Evolutionary conservation across 2,797 vertebrate genomes (phyloP).

Genomic region (Sebastes aleutianus): DNA sequence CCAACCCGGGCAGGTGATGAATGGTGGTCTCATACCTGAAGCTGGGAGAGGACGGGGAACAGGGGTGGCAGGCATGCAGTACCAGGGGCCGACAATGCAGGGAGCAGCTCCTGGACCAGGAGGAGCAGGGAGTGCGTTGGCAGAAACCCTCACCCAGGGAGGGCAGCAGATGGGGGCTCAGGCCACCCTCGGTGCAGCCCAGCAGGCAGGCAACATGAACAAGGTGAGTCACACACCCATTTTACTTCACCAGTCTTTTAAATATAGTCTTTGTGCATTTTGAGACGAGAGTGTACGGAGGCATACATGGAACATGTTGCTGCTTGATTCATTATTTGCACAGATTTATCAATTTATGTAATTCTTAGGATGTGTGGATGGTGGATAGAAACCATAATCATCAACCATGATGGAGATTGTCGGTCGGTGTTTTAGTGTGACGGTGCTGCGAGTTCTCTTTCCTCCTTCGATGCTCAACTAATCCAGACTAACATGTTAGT

Average conservation of each 20-base stretch:
- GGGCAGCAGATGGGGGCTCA: constrained; percentile 89
- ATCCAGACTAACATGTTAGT: not conserved
- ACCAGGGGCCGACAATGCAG: constrained; percentile 86
- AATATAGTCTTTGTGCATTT: not conserved
- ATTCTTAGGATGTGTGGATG: not conserved
- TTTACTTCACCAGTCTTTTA: not conserved
- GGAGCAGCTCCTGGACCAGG: constrained; percentile 79
- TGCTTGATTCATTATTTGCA: not conserved
- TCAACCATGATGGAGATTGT: no score
- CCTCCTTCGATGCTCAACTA: not conserved
- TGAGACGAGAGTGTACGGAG: not conserved
- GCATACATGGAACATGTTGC: not conserved
- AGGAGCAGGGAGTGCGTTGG: constrained; percentile 86
- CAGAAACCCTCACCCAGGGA: constrained; percentile 94
- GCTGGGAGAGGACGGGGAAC: constrained; percentile 90
- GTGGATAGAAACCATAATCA: not conserved
- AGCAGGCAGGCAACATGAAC: constrained; percentile 91
- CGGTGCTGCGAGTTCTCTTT: not conserved
- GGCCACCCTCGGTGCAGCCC: constrained; percentile 82
- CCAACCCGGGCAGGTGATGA: constrained; percentile 92
- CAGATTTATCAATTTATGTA: not conserved
- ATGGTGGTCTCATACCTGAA: constrained; percentile 90
- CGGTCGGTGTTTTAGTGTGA: not conserved
- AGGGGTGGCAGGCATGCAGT: constrained; percentile 87
- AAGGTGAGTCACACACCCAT: constrained; percentile 85